Percentiles rank a stretch among this genome's conserved stretches.
Conservation (phyloP, 2,888 invertebrate species). For the Nemotelus nigrinus region DNA sequence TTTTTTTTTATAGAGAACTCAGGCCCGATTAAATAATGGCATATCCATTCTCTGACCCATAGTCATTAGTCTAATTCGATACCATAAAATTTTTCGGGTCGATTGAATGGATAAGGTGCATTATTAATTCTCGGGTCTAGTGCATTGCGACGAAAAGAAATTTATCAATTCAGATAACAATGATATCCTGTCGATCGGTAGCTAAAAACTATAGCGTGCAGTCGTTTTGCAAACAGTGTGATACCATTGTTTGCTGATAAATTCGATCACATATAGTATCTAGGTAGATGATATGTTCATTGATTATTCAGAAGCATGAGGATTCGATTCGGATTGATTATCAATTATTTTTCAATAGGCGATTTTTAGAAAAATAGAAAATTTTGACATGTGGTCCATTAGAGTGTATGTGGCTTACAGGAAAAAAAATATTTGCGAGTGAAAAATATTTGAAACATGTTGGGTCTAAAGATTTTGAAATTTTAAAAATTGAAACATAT, state of each 20-base stretch:
- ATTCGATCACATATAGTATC: background rate
- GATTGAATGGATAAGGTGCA: background rate
- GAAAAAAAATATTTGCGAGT: no score
- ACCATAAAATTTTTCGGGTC: slow-evolving; percentile 28
- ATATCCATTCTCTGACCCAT: background rate
- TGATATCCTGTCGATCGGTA: slow-evolving; percentile 41
- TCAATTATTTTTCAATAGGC: no score
- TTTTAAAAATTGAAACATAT: no score
- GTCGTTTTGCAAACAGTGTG: slow-evolving; percentile 36
- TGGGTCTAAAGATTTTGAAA: no score
- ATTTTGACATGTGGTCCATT: no score
- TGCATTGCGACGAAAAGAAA: slow-evolving; percentile 8
- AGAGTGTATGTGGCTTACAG: no score
- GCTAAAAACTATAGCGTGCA: slow-evolving; percentile 21
- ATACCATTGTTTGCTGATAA: slow-evolving; percentile 37
- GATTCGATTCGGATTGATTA: no score
- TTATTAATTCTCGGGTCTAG: slow-evolving; percentile 1
- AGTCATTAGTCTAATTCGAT: slow-evolving; percentile 14
- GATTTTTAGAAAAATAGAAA: no score
- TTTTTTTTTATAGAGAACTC: background rate
- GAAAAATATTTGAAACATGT: no score
- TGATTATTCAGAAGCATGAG: background rate
- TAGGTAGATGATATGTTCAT: slow-evolving; percentile 15
- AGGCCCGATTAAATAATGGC: background rate
- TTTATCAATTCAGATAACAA: slow-evolving; percentile 18